Base-by-base conservation (phyloP, 1,140 invertebrate genomes). In the Eueides isabella region DNA sequence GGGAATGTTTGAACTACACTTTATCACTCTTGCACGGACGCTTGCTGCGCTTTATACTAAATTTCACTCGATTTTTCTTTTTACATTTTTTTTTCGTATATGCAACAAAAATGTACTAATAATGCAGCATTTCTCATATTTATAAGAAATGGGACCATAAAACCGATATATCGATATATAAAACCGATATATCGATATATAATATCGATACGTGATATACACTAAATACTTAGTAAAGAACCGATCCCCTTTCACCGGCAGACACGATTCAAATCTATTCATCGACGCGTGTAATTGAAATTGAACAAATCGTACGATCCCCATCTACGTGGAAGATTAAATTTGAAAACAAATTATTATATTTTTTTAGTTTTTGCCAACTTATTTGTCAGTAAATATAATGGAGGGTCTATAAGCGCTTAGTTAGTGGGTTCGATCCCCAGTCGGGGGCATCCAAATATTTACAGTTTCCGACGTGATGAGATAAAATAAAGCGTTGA, bases 211-310 rank as follows among this genome's bases (percentile, higher is more conserved):
- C 11, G 14, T 44, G 64, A 19, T 61, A 23, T 33, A 74, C 31
- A 64, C 61, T 30, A 29, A 66, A 30, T 61, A 23, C 48, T 26
- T 55, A 26, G 19, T 55, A 55, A 55, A 55, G 19, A 55, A 55
- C 19, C 62, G 71, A 71, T 44, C 70, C 48, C 72, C 73, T 72
- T 67, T 70, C 65, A 70, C 29, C 38, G 67, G 62, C 77, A 76
- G 78, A 66, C 44, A 55, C 72, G 80, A 80, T 80, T 74, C 70
- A 72, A 76, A 78, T 78, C 74, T 31, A 19, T 41, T 29, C 64
- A 44, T 28, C 68, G 68, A 71, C 62, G 48, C 77, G 73, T 77
- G 67, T 80, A 82, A 80, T 82, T 82, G 75, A 79, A 79, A 75
- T 71, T 65, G 73, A 23, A 23, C 48, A 55, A 55, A 55, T 55